Percentiles rank a stretch among this genome's conserved stretches.
phyloP scores from a whole-genome alignment of 1,140 invertebrate species.

The Spodoptera litura region DNA sequence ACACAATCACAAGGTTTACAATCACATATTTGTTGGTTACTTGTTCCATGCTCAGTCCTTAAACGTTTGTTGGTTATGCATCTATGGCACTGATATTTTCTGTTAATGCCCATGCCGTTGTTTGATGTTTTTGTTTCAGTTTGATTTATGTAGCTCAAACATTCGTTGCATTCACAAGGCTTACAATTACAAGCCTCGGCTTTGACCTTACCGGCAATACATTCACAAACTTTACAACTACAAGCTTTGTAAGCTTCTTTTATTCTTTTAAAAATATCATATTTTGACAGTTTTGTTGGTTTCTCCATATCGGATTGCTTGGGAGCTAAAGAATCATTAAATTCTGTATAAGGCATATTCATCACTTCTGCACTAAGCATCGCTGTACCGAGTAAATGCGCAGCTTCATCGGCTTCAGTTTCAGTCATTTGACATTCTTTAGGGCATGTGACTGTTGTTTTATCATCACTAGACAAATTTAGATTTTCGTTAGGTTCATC shows the following conservation, averaged over 20 bases:
- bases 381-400: conserved; percentile 28
- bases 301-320: conserved; percentile 20
- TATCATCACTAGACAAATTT: not conserved
- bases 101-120: conserved; percentile 7
- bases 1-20: conserved; percentile 66
- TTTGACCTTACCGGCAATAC: conserved; percentile 56
- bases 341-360: conserved; percentile 63
- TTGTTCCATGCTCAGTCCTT: conserved; percentile 38
- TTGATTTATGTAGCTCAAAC: conserved; percentile 48
- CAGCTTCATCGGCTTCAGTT: not conserved
- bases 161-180: conserved; percentile 66
- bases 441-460: too few species aligned
- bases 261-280: conserved; percentile 66
- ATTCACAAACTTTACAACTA: conserved; percentile 77
- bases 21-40: conserved; percentile 30
- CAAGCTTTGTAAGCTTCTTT: conserved; percentile 74
- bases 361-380: conserved; percentile 70
- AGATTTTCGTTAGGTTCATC: not conserved
- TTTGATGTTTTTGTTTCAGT: conserved; percentile 33
- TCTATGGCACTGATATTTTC: conserved; percentile 56
- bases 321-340: conserved; percentile 52
- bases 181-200: conserved; percentile 61
- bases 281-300: conserved; percentile 54
- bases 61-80: conserved; percentile 59
- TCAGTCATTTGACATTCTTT: too few species aligned